phyloP scores from a whole-genome alignment of 2,888 invertebrate species.

The Euzetes globulus region DNA sequence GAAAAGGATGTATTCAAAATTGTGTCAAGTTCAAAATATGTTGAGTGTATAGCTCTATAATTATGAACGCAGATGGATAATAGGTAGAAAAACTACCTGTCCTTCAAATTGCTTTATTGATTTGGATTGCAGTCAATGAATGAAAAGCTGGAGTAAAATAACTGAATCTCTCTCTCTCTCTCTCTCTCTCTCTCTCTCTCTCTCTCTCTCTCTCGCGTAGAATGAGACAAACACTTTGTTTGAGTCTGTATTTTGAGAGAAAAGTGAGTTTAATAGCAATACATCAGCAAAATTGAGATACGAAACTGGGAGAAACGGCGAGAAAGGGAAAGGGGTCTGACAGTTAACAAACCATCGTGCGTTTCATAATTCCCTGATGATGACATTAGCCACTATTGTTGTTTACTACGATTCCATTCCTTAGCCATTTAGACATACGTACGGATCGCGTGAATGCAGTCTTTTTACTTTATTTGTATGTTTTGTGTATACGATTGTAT shows the following conservation, averaged over 20 bases:
- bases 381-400: conserved; percentile 26
- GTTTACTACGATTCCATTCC: conserved; percentile 11
- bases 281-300: conserved; percentile 28
- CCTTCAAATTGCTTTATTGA: no score
- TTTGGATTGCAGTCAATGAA: no score
- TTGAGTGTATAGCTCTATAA: no score
- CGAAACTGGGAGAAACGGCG: background rate
- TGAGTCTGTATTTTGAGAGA: conserved; percentile 12
- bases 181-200: background rate
- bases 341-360: conserved; percentile 22
- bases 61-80: no score
- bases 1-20: no score
- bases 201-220: background rate
- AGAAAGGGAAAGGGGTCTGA: conserved; percentile 15
- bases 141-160: no score
- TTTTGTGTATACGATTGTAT: background rate
- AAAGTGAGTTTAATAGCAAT: conserved; percentile 22
- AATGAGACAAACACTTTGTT: background rate
- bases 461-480: background rate
- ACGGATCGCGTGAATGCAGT: conserved; percentile 12
- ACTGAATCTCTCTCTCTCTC: conserved; percentile 2
- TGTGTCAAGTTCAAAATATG: no score
- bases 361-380: conserved; percentile 24
- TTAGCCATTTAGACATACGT: conserved; percentile 16
- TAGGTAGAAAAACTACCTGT: no score